Conservation (phyloP, 2,797 vertebrate genomes). For the Xiphorhynchus erythropygius region DNA sequence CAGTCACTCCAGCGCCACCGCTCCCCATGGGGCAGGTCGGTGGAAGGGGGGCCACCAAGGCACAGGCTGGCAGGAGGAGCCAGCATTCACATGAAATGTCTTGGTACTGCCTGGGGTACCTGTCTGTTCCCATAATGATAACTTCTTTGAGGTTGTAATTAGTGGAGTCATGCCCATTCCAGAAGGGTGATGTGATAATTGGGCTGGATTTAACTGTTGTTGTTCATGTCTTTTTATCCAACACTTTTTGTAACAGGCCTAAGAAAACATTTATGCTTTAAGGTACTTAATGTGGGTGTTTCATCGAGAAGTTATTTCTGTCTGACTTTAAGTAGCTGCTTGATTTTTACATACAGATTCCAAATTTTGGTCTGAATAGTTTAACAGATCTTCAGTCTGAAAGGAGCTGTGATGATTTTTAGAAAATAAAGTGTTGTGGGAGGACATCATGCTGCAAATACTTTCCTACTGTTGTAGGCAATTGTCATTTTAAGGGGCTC, state of each 20-base stretch:
- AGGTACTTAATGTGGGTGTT: background rate
- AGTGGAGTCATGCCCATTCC: background rate
- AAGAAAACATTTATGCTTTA: background rate
- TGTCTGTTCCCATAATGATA: slow-evolving; percentile 45
- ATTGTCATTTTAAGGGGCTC: background rate
- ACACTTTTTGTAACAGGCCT: background rate
- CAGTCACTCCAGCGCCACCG: background rate
- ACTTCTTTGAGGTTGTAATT: slow-evolving; percentile 50
- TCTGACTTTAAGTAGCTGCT: background rate
- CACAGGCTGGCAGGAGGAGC: background rate
- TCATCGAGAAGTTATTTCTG: background rate
- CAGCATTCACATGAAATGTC: background rate
- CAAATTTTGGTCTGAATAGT: background rate
- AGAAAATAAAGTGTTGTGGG: background rate
- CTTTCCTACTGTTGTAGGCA: background rate
- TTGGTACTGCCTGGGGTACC: slow-evolving; percentile 35
- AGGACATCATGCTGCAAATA: background rate
- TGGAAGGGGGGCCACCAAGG: slow-evolving; percentile 9
- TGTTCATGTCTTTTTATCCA: background rate
- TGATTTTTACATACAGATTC: background rate
- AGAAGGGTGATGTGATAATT: background rate
- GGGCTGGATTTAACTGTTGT: background rate
- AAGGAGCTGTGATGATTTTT: background rate
- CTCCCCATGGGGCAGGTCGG: slow-evolving; percentile 52
- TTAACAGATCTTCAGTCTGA: background rate